A percentile compares a stretch with the other conserved stretches of the same genome.
phyloP scores from a whole-genome alignment of 2,888 invertebrate species.

The Tenthredo mesomela region DNA sequence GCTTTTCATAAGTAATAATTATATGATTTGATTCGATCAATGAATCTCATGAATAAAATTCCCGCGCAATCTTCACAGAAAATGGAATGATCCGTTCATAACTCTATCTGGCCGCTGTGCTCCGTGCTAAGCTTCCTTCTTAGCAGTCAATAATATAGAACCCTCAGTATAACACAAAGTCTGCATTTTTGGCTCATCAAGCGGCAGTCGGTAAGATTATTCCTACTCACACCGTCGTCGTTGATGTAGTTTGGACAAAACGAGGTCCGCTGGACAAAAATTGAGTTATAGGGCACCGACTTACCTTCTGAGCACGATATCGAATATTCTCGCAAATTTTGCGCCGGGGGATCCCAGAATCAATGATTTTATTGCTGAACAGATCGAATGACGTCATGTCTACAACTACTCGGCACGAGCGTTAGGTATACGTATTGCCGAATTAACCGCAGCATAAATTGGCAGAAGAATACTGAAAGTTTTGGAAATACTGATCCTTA shows the following conservation, averaged over 20 bases:
- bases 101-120: not conserved
- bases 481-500: not conserved
- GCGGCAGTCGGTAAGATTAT: not conserved
- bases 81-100: not conserved
- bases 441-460: not conserved
- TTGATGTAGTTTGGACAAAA: conserved; percentile 21
- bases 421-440: not conserved
- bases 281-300: not conserved
- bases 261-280: not conserved
- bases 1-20: too few species aligned
- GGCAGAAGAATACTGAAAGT: not conserved
- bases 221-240: not conserved
- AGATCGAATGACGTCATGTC: not conserved
- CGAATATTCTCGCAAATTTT: not conserved
- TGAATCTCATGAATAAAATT: not conserved
- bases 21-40: too few species aligned
- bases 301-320: not conserved
- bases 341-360: conserved; percentile 6
- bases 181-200: not conserved
- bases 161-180: too few species aligned
- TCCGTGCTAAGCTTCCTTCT: not conserved
- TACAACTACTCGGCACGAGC: not conserved
- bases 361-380: not conserved
- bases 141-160: not conserved
- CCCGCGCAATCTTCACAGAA: not conserved